phyloP scores from a whole-genome alignment of 2,113 vertebrate genomes.

The Aplodontia rufa region DNA sequence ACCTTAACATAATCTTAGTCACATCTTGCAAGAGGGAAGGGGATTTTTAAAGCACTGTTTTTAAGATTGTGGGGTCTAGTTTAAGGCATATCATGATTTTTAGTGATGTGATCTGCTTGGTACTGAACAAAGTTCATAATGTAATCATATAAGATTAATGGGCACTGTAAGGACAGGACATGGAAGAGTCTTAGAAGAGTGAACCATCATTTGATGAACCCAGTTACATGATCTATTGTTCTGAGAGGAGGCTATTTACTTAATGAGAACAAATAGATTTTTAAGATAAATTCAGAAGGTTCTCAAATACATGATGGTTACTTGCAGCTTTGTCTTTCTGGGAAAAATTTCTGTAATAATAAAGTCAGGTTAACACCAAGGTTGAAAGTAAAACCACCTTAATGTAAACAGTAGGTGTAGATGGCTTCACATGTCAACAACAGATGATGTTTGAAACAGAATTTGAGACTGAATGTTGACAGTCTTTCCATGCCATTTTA shows the following conservation, averaged over 20 bases:
- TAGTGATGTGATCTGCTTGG: not conserved
- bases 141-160: not conserved
- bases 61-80: not conserved
- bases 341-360: constrained; percentile 24
- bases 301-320: constrained; percentile 30
- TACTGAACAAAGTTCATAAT: not conserved
- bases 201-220: not conserved
- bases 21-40: rapidly evolving
- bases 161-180: not conserved
- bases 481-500: not conserved
- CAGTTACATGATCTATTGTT: not conserved
- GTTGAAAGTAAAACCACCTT: constrained; percentile 6
- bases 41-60: not conserved
- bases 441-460: not conserved
- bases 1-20: not conserved
- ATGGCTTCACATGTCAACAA: not conserved
- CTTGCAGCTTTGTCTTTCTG: not conserved
- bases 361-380: not conserved
- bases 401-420: not conserved
- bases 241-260: constrained; percentile 7
- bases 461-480: not conserved
- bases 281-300: not conserved
- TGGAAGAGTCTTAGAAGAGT: not conserved
- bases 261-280: constrained; percentile 42
- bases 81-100: not conserved